phyloP scores from a whole-genome alignment of 2,888 invertebrate species.

The Cephus runcator region DNA sequence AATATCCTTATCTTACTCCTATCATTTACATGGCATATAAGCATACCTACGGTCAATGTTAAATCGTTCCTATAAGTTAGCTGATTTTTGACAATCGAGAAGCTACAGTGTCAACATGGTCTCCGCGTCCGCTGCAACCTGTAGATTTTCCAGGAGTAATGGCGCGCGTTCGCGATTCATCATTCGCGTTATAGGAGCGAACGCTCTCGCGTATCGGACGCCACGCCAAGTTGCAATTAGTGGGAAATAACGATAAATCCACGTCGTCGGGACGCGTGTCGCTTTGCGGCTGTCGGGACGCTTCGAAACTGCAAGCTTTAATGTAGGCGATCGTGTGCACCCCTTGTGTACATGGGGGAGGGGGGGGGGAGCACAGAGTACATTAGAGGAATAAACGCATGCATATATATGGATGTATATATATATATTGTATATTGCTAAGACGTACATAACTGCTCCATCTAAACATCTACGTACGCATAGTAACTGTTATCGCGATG shows the following conservation, averaged over 20 bases:
- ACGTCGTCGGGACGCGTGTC: neutral
- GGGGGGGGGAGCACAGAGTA: neutral
- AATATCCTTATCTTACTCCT: no score
- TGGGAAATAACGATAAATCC: conserved; percentile 10
- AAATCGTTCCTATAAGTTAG: neutral
- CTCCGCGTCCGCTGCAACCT: neutral
- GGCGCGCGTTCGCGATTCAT: neutral
- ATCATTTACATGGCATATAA: no score
- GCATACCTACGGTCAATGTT: neutral
- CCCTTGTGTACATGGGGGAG: neutral
- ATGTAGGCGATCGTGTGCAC: neutral
- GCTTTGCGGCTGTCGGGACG: neutral
- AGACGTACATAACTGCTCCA: neutral
- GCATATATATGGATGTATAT: neutral
- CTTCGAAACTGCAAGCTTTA: neutral
- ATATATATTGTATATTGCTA: neutral
- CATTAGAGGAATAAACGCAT: neutral
- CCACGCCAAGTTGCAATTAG: conserved; percentile 8
- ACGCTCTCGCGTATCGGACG: conserved; percentile 5
- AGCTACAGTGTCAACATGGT: neutral
- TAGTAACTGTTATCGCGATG: conserved; percentile 5
- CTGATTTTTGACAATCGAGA: neutral
- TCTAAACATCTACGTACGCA: neutral
- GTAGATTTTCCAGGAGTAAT: conserved; percentile 6
- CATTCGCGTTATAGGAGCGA: conserved; percentile 1